These are phyloP conservation scores for Myanophis thanlyinensis DNA, from an alignment of 2,113 vertebrate genomes.

Conservation along the genomic window DNA sequence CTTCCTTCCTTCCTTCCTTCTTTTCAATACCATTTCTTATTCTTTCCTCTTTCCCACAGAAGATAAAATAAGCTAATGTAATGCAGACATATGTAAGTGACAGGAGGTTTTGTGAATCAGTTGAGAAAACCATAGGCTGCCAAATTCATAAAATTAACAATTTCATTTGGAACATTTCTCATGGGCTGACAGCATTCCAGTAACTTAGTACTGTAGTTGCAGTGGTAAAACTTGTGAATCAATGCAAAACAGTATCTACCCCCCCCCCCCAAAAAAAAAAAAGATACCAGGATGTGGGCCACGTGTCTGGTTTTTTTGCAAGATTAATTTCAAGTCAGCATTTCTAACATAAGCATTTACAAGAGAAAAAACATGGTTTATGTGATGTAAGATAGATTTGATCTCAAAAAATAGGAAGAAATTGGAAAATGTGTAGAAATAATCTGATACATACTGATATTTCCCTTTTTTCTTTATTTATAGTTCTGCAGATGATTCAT, in stretches of 20 bases:
- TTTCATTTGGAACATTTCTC: constrained; percentile 23
- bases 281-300: constrained; percentile 16
- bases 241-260: not conserved
- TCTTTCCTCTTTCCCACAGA: constrained; percentile 30
- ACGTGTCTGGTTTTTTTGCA: constrained; percentile 13
- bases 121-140: constrained; percentile 18
- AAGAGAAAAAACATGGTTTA: constrained; percentile 8
- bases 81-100: not conserved
- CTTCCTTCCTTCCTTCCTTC: not conserved
- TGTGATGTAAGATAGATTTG: constrained; percentile 13
- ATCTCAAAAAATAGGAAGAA: not conserved
- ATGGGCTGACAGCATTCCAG: not conserved
- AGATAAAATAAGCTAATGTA: constrained; percentile 6
- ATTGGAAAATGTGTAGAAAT: not conserved
- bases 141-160: constrained; percentile 21
- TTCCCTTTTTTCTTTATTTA: constrained; percentile 8
- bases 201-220: constrained; percentile 13
- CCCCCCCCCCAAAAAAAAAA: too few species aligned
- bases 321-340: constrained; percentile 25
- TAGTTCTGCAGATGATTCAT: not conserved
- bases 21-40: not conserved
- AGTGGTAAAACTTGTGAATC: constrained; percentile 21
- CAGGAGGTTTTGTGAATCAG: not conserved
- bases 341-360: constrained; percentile 34
- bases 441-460: constrained; percentile 19